Conservation (phyloP, 2,113 vertebrate genomes). For the Salvelinus sp. region DNA sequence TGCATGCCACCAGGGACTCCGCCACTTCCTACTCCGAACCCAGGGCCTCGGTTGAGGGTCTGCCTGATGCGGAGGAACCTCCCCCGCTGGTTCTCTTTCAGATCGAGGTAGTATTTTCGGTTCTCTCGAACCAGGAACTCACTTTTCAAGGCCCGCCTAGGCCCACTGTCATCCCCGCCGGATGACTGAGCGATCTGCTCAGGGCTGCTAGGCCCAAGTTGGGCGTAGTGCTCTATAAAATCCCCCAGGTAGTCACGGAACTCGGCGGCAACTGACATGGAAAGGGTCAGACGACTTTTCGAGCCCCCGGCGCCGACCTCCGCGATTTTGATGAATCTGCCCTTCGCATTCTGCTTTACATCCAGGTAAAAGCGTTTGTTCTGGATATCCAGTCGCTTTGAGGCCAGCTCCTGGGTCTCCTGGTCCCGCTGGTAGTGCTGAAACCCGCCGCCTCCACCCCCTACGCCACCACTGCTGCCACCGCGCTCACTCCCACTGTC, state of each 20-base stretch:
- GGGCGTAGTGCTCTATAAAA: slow-evolving; percentile 92
- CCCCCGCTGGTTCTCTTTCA: slow-evolving; percentile 92
- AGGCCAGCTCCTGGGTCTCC: slow-evolving; percentile 89
- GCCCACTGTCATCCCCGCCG: slow-evolving; percentile 81
- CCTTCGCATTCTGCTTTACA: slow-evolving; percentile 90
- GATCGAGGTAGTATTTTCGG: slow-evolving; percentile 91
- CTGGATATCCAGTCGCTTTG: slow-evolving; percentile 89
- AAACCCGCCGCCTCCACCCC: slow-evolving; percentile 52
- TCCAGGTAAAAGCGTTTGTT: slow-evolving; percentile 92
- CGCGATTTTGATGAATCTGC: slow-evolving; percentile 95
- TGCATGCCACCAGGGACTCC: slow-evolving; percentile 81
- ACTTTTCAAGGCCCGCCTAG: slow-evolving; percentile 86
- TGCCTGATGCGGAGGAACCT: slow-evolving; percentile 87
- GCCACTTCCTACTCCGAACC: slow-evolving; percentile 79
- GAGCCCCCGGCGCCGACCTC: slow-evolving; percentile 93
- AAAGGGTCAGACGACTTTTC: slow-evolving; percentile 93
- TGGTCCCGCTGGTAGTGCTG: slow-evolving; percentile 80
- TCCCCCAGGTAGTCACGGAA: slow-evolving; percentile 92
- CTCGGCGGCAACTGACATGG: slow-evolving; percentile 92
- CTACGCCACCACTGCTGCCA: slow-evolving; percentile 15
- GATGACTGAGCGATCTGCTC: slow-evolving; percentile 89
- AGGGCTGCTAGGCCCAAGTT: slow-evolving; percentile 89
- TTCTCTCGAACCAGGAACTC: slow-evolving; percentile 89
- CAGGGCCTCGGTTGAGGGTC: slow-evolving; percentile 86
- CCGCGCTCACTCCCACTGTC: slow-evolving; percentile 87